A percentile compares a stretch with the other conserved stretches of the same genome.
Evolutionary conservation across 2,888 invertebrate genomes (phyloP).

Genomic region (Trachelus troglodyta): DNA sequence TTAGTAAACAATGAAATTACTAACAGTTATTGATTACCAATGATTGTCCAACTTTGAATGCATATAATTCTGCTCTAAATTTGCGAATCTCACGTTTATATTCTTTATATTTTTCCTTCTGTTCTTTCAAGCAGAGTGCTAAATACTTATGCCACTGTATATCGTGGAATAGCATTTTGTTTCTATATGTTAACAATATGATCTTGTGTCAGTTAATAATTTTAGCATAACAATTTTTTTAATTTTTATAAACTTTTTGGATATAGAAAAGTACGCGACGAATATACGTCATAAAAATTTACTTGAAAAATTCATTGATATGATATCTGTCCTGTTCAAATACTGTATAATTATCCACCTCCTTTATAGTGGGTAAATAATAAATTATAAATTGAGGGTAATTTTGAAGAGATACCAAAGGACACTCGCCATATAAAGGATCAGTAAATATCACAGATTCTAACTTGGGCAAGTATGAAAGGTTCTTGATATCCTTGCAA

Average conservation of each 20-base stretch:
- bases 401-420: conserved; percentile 34
- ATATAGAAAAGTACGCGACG: background rate
- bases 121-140: conserved; percentile 13
- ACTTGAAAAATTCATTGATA: conserved; percentile 16
- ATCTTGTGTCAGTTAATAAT: background rate
- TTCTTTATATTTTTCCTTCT: conserved; percentile 22
- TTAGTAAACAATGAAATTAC: background rate
- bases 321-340: conserved; percentile 28
- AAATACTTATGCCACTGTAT: conserved; percentile 31
- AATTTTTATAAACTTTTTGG: background rate
- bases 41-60: conserved; percentile 3
- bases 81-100: conserved; percentile 18
- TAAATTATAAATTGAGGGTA: conserved; percentile 38
- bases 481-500: background rate
- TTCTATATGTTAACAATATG: conserved; percentile 19
- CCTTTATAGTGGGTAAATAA: conserved; percentile 30
- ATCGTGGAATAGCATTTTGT: conserved; percentile 31
- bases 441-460: conserved; percentile 36
- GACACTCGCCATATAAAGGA: conserved; percentile 43
- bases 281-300: background rate
- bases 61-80: conserved; percentile 10
- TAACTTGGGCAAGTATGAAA: conserved; percentile 24
- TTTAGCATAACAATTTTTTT: background rate
- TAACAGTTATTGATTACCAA: background rate
- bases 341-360: conserved; percentile 36